Base-by-base conservation (phyloP, 2,797 vertebrate species). In the Lithobates sylvaticus region DNA sequence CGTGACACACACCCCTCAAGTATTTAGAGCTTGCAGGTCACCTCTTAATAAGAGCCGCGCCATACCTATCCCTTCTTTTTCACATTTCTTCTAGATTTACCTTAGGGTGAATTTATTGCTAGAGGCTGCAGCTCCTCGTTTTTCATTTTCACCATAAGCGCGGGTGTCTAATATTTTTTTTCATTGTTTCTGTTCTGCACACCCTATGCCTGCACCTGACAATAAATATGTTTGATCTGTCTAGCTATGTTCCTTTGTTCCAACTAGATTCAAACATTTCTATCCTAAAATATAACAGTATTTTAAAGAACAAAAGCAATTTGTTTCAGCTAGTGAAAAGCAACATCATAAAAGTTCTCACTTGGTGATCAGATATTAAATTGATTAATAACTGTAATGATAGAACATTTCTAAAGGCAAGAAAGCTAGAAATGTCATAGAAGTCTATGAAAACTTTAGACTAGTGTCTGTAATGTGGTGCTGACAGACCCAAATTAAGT, bases 301-400 rank as follows among this genome's bases (percentile, higher is more conserved):
- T 61, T 84, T 42, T 32, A 78, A 65, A 84, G 75, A 78, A 84
- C 54, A 64, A 78, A 32, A 78, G 44, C 36, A 78, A 71, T 47
- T 68, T 44, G 71, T 84, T 84, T 21, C 69, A 72, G 32, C 27
- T 65, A 29, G 67, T 70, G 32, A 69, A 70, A 81, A 71, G 78
- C 29, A 81, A 39, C 32, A 70, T 58, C 76, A 64, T 70, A 71
- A 71, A 67, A 70, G 67, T 68, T 34, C 68, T 81, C 27, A 86
- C 44, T 86, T 76, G 21, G 29, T 16, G 68, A 87, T 78, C 68
- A 78, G 80, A 83, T 83, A 86, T 83, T 78, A 87, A 87, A 71
- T 54, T 83, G 85, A 87, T 82, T 87, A 87, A 87, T 87, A 83
- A 74, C 65, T 74, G 39, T n/a, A 77, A 86, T 77, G 75, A 83